These are phyloP conservation scores for Centropus bengalensis DNA, from an alignment of 2,113 vertebrate genomes.

Conservation along the genomic window DNA sequence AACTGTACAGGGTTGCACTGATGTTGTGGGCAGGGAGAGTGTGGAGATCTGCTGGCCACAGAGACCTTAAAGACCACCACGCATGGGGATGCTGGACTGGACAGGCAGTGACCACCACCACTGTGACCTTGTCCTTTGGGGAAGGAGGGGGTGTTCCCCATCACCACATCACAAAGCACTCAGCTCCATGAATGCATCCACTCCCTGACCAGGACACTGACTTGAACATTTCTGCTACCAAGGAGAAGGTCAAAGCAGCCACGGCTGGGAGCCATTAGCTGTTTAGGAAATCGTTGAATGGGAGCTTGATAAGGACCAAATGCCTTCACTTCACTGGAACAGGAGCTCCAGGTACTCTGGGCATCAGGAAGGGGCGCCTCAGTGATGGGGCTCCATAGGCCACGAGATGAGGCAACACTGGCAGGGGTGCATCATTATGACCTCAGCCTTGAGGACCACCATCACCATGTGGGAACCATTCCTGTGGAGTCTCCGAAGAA, in stretches of 20 bases:
- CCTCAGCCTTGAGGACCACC: neutral
- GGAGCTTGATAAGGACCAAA: neutral
- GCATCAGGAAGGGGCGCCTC: neutral
- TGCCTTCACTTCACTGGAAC: too few relatives aligned
- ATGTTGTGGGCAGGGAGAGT: neutral
- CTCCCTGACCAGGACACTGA: accelerated
- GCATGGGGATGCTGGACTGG: neutral
- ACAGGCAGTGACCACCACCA: neutral
- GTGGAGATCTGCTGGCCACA: neutral
- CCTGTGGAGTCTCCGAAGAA: neutral
- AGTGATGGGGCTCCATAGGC: neutral
- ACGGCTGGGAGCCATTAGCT: neutral
- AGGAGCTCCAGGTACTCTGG: neutral
- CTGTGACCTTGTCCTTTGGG: accelerated
- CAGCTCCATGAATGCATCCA: accelerated
- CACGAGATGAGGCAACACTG: neutral
- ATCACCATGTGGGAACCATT: neutral
- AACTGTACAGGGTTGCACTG: neutral
- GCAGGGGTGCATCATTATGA: neutral
- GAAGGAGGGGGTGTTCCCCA: neutral
- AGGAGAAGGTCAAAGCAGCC: neutral
- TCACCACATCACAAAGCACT: neutral
- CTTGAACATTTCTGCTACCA: neutral
- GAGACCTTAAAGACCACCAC: neutral
- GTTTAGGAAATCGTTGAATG: accelerated